A percentile compares a stretch with the other conserved stretches of the same genome.
phyloP scores from a whole-genome alignment of 2,888 invertebrate species.

The Patella depressa region DNA sequence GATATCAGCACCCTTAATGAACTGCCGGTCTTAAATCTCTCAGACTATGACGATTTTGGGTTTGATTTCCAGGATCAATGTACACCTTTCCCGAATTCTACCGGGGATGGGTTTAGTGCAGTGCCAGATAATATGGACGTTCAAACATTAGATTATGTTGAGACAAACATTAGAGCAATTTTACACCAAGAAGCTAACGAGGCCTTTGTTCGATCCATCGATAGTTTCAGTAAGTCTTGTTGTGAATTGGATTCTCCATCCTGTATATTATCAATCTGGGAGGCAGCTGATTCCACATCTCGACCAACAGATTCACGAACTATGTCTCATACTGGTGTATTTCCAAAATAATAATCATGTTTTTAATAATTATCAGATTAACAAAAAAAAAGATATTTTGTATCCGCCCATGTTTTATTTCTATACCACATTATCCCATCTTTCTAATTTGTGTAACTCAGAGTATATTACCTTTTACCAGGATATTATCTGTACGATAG shows the following conservation, averaged over 20 bases:
- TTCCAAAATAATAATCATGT: not conserved
- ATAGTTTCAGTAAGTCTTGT: constrained; percentile 17
- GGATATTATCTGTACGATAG: too few relatives aligned
- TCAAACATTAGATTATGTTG: not conserved
- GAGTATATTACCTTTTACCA: too few relatives aligned
- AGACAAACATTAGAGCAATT: not conserved
- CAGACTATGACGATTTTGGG: not conserved
- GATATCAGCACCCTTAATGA: not conserved
- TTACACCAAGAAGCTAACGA: constrained; percentile 18
- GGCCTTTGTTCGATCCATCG: constrained; percentile 19
- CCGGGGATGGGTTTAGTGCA: not conserved
- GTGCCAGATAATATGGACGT: not conserved
- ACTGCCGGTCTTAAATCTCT: not conserved
- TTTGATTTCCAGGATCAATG: not conserved
- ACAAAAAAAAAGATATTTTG: too few relatives aligned
- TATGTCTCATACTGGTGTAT: not conserved
- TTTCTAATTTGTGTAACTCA: too few relatives aligned
- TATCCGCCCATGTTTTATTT: too few relatives aligned
- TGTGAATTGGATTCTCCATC: constrained; percentile 27
- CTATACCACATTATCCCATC: too few relatives aligned
- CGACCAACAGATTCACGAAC: not conserved
- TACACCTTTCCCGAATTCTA: not conserved
- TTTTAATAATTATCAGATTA: too few relatives aligned
- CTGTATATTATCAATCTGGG: constrained; percentile 21
- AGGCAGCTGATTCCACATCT: constrained; percentile 11